Conservation (phyloP, 2,113 vertebrate genomes). For the Desmodus rotundus region DNA sequence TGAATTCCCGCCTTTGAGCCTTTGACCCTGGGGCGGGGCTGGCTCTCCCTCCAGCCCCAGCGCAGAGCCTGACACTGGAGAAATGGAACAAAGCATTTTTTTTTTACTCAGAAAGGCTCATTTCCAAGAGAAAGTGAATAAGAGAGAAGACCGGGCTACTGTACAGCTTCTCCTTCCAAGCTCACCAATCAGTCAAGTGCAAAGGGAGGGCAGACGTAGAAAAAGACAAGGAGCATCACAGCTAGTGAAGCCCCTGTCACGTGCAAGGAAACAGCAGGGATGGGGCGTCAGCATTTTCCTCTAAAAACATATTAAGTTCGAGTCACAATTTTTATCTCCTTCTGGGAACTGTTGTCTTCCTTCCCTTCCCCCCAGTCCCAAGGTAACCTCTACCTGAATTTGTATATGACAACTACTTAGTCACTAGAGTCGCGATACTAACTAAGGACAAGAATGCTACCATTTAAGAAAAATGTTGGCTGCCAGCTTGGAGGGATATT, state of each 20-base stretch:
- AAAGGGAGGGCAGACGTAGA: neutral
- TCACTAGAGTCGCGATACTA: neutral
- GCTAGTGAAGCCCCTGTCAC: rapidly evolving
- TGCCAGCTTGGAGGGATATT: neutral
- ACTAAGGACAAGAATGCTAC: neutral
- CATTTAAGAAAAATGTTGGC: conserved; percentile 47
- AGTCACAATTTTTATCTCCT: neutral
- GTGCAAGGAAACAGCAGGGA: neutral
- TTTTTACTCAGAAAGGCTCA: neutral
- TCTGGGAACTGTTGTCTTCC: neutral
- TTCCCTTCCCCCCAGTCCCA: neutral
- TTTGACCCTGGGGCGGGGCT: neutral
- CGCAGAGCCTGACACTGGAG: neutral
- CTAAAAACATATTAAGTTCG: neutral
- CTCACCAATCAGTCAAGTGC: neutral
- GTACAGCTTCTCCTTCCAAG: neutral
- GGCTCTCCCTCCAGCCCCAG: neutral
- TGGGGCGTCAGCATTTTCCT: neutral
- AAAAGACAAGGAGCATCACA: neutral
- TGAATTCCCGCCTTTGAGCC: neutral
- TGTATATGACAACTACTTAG: neutral
- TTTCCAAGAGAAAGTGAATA: neutral
- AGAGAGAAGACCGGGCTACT: neutral
- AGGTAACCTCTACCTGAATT: neutral
- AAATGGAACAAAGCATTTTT: neutral